phyloP scores from a whole-genome alignment of 2,888 invertebrate species.

The Athripsodes cinereus region DNA sequence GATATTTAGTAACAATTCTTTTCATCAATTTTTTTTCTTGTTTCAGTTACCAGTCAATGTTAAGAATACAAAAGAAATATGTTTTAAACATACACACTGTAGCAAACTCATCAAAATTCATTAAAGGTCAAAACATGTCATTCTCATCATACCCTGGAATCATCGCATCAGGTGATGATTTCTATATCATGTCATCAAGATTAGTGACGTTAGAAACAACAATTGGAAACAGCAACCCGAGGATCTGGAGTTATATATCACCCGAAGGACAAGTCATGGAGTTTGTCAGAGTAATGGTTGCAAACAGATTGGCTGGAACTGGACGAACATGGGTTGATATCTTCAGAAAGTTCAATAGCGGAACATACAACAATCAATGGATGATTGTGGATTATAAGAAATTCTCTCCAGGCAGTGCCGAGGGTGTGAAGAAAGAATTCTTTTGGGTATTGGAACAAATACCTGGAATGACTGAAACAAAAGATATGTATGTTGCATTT shows the following conservation, averaged over 20 bases:
- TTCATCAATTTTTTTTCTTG: too few relatives aligned
- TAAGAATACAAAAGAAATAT: conserved; percentile 62
- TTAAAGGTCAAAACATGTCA: conserved; percentile 54
- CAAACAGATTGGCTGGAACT: conserved; percentile 56
- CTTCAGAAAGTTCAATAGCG: conserved; percentile 59
- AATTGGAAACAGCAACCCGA: conserved; percentile 58
- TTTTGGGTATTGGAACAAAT: conserved; percentile 61
- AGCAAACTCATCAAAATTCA: conserved; percentile 31
- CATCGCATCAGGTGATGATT: conserved; percentile 56
- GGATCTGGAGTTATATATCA: conserved; percentile 50
- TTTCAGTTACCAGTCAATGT: conserved; percentile 56
- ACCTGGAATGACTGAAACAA: conserved; percentile 40
- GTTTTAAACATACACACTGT: conserved; percentile 45
- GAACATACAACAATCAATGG: conserved; percentile 75
- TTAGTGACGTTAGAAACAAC: conserved; percentile 62
- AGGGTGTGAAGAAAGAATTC: conserved; percentile 37
- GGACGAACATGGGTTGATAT: conserved; percentile 55
- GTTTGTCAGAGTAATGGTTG: conserved; percentile 58
- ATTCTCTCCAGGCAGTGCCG: conserved; percentile 43
- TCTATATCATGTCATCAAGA: conserved; percentile 55
- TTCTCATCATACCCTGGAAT: conserved; percentile 59
- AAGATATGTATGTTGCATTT: conserved; percentile 36
- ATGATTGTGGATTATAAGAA: conserved; percentile 62
- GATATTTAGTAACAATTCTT: not conserved
- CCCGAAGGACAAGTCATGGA: conserved; percentile 52